Percentiles rank a stretch among this genome's conserved stretches.
These are phyloP conservation scores for Pseudomyrmex concolor DNA, from an alignment of 1,140 invertebrate genomes.

Conservation along the genomic window DNA sequence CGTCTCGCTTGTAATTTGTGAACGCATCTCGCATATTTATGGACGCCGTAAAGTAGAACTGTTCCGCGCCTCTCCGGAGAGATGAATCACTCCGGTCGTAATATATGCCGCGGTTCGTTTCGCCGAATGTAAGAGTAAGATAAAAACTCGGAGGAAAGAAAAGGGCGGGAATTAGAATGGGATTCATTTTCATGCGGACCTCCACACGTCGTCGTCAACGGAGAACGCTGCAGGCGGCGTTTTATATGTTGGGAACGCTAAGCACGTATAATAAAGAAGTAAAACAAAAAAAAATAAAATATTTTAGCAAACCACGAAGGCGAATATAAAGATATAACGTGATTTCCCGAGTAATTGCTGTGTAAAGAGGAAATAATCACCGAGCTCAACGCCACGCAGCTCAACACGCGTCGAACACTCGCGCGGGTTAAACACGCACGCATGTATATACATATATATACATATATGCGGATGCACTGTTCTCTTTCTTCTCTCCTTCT, in stretches of 20 bases:
- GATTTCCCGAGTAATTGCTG: constrained; percentile 42
- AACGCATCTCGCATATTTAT: constrained; percentile 57
- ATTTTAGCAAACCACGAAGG: neutral
- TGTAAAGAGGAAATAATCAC: constrained; percentile 46
- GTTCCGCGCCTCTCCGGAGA: constrained; percentile 23
- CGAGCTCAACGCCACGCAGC: constrained; percentile 1
- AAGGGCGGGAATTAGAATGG: neutral
- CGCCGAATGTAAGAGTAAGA: neutral
- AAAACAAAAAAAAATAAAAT: neutral
- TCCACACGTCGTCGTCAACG: neutral
- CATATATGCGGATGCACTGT: constrained; percentile 17
- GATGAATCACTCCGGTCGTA: constrained; percentile 18
- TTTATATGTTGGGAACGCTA: neutral
- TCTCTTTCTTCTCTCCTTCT: neutral
- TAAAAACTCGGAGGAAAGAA: neutral
- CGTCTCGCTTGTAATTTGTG: constrained; percentile 51
- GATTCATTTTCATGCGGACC: neutral
- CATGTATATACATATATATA: neutral
- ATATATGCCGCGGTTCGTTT: neutral
- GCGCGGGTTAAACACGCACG: constrained; percentile 39
- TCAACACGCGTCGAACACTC: constrained; percentile 16
- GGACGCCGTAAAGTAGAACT: constrained; percentile 46
- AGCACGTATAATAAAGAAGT: neutral
- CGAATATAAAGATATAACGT: constrained; percentile 31
- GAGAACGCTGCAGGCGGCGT: too few species aligned